Conservation (phyloP, 1,140 invertebrate genomes). For the Bombus waltoni region DNA sequence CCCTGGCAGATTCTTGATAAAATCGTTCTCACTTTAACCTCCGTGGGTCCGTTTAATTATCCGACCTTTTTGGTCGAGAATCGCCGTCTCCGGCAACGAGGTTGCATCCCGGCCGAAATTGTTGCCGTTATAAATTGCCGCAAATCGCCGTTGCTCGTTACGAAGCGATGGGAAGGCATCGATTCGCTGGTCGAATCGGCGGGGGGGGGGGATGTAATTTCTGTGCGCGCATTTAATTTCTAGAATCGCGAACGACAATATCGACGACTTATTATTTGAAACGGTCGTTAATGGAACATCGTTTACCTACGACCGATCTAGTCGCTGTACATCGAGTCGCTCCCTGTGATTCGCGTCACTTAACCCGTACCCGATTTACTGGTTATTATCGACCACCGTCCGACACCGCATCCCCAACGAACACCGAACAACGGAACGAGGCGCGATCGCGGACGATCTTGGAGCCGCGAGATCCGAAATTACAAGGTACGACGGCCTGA, state of each 20-base stretch:
- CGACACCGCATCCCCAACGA: too few relatives aligned
- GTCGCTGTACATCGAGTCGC: background rate
- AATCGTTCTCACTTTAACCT: background rate
- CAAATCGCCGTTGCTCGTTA: too few relatives aligned
- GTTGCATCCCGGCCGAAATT: background rate
- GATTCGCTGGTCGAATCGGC: too few relatives aligned
- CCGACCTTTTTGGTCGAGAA: background rate
- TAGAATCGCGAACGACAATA: too few relatives aligned
- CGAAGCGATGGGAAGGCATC: too few relatives aligned
- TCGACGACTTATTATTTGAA: background rate
- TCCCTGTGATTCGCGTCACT: background rate
- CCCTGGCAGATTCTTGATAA: background rate
- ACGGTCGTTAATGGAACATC: background rate
- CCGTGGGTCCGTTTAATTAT: background rate
- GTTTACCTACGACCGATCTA: background rate
- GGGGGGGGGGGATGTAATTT: too few relatives aligned
- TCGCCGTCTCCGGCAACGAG: background rate
- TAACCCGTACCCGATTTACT: background rate
- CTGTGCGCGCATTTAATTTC: too few relatives aligned
- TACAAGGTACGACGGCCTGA: background rate
- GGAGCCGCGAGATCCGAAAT: background rate
- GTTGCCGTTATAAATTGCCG: background rate
- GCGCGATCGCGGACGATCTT: background rate
- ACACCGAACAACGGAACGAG: too few relatives aligned
- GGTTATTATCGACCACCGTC: too few relatives aligned